Conservation (phyloP, 2,113 vertebrate genomes). For the Nycticorax nycticorax region DNA sequence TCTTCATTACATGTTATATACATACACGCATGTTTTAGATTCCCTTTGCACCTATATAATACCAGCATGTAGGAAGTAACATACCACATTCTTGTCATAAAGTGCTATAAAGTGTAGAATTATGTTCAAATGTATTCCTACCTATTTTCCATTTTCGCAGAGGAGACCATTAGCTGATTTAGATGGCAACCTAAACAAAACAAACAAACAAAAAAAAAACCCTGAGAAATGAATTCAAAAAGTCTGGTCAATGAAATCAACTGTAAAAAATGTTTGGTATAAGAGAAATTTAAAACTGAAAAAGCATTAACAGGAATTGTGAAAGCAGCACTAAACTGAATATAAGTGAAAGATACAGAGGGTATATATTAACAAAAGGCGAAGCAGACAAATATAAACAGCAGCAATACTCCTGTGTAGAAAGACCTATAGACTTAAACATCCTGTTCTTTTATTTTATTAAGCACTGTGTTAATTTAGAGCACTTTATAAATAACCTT, state of each 20-base stretch:
- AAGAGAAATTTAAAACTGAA: background rate
- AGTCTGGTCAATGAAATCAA: background rate
- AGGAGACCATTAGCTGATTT: background rate
- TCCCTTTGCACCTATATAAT: background rate
- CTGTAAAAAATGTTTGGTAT: background rate
- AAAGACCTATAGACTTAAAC: background rate
- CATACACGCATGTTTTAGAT: background rate
- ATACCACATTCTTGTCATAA: background rate
- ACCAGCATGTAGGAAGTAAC: background rate
- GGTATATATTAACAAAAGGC: background rate
- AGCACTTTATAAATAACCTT: background rate
- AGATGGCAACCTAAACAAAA: background rate
- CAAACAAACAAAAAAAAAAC: background rate
- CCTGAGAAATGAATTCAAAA: background rate
- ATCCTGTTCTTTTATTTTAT: background rate
- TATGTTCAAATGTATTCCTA: background rate
- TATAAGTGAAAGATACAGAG: background rate
- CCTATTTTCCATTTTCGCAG: background rate
- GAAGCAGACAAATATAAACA: background rate
- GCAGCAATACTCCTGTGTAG: background rate
- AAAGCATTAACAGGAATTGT: background rate
- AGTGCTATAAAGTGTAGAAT: background rate
- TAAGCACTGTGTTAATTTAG: background rate
- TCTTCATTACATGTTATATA: background rate
- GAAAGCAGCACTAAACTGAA: background rate